A percentile compares a stretch with the other conserved stretches of the same genome.
Conservation (phyloP, 2,888 invertebrate genomes). For the Tribolium freemani region DNA sequence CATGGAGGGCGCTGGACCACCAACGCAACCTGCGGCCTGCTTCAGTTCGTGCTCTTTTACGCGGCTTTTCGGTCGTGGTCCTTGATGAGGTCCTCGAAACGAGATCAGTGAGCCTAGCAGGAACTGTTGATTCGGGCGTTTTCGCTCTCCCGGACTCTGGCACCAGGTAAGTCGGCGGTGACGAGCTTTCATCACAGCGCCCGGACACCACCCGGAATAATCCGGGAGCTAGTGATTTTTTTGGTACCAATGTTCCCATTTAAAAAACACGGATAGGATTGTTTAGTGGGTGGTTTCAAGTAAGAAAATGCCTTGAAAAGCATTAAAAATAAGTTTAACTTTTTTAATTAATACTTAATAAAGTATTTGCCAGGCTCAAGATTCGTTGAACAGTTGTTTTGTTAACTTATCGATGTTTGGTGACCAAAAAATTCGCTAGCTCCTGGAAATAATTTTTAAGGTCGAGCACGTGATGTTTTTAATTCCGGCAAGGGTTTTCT, state of each 20-base stretch:
- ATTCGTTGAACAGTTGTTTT: no score
- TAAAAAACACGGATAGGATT: no score
- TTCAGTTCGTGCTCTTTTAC: constrained; percentile 47
- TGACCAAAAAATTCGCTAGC: neutral
- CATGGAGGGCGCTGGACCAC: constrained; percentile 47
- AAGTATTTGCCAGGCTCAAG: no score
- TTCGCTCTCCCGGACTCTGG: constrained; percentile 29
- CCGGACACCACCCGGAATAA: constrained; percentile 9
- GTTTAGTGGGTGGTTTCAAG: no score
- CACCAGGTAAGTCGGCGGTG: constrained; percentile 38
- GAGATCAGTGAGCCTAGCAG: constrained; percentile 36
- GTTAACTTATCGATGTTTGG: no score
- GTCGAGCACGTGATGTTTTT: constrained; percentile 19
- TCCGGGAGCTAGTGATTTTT: no score
- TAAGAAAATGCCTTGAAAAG: no score
- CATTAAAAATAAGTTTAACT: no score
- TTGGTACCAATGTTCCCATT: no score
- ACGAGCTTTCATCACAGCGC: neutral
- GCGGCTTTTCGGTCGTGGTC: constrained; percentile 44
- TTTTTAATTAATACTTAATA: no score
- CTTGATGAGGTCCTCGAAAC: constrained; percentile 11
- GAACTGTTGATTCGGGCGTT: constrained; percentile 48
- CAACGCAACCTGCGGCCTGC: constrained; percentile 46
- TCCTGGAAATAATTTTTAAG: neutral
- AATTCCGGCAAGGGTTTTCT: constrained; percentile 23